Percentiles rank a stretch among this genome's conserved stretches.
These are phyloP conservation scores for Candoia aspera DNA, from an alignment of 2,113 vertebrate species.

Conservation along the genomic window DNA sequence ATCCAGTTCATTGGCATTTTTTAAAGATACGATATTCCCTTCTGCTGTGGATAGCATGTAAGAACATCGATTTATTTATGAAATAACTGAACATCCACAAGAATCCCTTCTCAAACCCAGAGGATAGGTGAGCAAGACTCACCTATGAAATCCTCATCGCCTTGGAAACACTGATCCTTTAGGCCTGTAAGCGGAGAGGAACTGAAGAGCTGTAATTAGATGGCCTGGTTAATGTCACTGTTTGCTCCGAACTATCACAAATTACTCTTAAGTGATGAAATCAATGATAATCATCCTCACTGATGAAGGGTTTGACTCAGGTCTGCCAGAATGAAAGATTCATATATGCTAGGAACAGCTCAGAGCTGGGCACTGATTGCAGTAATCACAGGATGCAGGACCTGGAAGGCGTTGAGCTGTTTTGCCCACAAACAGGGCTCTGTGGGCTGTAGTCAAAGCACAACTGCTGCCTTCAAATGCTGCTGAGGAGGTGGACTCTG, in stretches of 20 bases:
- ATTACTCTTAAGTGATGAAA: constrained; percentile 38
- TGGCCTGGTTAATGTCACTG: accelerated
- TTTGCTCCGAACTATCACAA: background rate
- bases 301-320: constrained; percentile 6
- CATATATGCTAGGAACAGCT: background rate
- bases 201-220: background rate
- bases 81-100: no score
- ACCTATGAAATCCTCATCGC: accelerated
- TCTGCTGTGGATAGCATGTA: no score
- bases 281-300: constrained; percentile 46
- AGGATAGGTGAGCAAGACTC: background rate
- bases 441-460: no score
- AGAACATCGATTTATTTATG: no score
- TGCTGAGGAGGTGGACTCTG: background rate
- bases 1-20: no score
- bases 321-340: constrained; percentile 35
- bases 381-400: constrained; percentile 44
- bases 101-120: no score
- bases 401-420: constrained; percentile 29
- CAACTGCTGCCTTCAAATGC: background rate
- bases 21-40: no score
- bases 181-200: background rate
- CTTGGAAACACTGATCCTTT: accelerated
- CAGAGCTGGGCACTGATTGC: constrained; percentile 47
- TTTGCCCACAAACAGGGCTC: background rate